Percentiles rank a stretch among this genome's conserved stretches.
phyloP scores from a whole-genome alignment of 2,888 invertebrate genomes.

The Dorcus hopei region DNA sequence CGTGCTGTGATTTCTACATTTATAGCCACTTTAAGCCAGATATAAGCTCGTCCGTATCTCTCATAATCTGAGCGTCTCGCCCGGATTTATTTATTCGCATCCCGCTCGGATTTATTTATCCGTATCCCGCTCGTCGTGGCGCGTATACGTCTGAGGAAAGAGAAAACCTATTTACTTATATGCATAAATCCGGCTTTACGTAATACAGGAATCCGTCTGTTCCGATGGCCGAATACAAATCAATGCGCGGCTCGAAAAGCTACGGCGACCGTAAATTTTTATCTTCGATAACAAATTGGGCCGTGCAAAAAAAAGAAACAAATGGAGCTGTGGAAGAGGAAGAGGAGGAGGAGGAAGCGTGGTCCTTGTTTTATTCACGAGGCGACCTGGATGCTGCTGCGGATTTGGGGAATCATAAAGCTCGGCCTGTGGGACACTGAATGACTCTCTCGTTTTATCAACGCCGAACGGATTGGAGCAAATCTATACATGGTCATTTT shows the following conservation, averaged over 20 bases:
- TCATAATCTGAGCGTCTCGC: too few species aligned
- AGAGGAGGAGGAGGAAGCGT: constrained; percentile 4
- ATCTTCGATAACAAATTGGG: constrained; percentile 28
- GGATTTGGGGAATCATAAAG: constrained; percentile 39
- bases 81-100: too few species aligned
- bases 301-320: constrained; percentile 28
- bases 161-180: too few species aligned
- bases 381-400: constrained; percentile 32
- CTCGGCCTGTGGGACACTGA: constrained; percentile 32
- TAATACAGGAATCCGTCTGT: too few species aligned
- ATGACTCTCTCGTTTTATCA: constrained; percentile 34
- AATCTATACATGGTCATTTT: too few species aligned
- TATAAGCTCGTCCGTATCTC: too few species aligned
- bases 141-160: too few species aligned
- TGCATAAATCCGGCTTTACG: too few species aligned
- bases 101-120: too few species aligned
- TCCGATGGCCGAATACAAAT: constrained; percentile 11
- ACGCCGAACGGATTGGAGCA: constrained; percentile 14
- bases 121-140: too few species aligned
- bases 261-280: constrained; percentile 27
- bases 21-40: too few species aligned
- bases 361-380: constrained; percentile 37
- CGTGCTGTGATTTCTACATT: too few species aligned
- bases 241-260: constrained; percentile 26
- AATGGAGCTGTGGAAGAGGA: constrained; percentile 27